Base-by-base conservation (phyloP, 2,888 invertebrate species). In the Lepetodrilus schrolli region DNA sequence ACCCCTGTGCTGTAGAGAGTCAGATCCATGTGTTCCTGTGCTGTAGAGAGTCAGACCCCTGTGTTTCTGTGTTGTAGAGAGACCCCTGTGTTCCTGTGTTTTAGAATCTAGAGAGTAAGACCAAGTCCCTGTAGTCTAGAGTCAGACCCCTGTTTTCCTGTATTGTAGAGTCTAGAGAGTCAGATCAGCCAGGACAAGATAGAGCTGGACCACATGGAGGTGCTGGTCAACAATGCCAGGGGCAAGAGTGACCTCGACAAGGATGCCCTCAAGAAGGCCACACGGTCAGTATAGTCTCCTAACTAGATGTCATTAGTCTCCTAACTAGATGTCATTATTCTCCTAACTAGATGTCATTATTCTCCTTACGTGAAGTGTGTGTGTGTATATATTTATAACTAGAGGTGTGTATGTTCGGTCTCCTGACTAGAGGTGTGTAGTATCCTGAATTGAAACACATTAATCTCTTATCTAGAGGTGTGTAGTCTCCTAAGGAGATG, bases 261-360 rank as follows among this genome's bases (percentile, higher is more conserved):
- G 73, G 90, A 90, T 68, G 87, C 89, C 1, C 79, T 90, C 50
- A 90, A 90, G 80, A 89, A 89, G 77, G 90, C 90, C 10, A 87
- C 90, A 48, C 84, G 90, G 90, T 89, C 10, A 47, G 68, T 68
- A 2, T 4, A 0, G 38, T 7, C 8, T 7, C 38, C 38, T 37
- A 74, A 66, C 20, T 13, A 37, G 13, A 10, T 37, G 38, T 37
- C 38, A 37, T 37, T 37, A 37, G 38, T 7, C 38, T 13, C n/a
- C n/a, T n/a, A n/a, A n/a, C n/a, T n/a, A n/a, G n/a, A n/a, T n/a
- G n/a, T n/a, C n/a, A n/a, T n/a, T n/a, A n/a, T n/a, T n/a, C n/a
- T n/a, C n/a, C n/a, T n/a, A n/a, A n/a, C n/a, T n/a, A n/a, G n/a
- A n/a, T n/a, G n/a, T n/a, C n/a, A n/a, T n/a, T n/a, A n/a, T n/a